phyloP scores from a whole-genome alignment of 2,113 vertebrate species.

The Anas platyrhynchos region DNA sequence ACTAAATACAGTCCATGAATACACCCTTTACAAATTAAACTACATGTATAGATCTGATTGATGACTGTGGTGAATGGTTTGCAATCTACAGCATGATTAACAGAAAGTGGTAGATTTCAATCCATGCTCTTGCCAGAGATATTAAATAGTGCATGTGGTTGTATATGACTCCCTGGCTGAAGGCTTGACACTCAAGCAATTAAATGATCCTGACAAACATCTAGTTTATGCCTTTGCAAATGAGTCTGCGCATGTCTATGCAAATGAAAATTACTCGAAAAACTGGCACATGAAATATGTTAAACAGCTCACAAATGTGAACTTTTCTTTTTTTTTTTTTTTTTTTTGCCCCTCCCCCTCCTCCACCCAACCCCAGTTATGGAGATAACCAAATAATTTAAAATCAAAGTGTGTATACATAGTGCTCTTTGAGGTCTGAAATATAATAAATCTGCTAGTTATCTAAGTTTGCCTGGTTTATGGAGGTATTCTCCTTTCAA shows the following conservation, averaged over 20 bases:
- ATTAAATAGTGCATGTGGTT: not conserved
- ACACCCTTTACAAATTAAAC: not conserved
- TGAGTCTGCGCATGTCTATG: not conserved
- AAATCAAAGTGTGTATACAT: not conserved
- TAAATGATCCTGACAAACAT: conserved; percentile 27
- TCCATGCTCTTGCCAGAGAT: conserved; percentile 4
- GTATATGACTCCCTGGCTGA: not conserved
- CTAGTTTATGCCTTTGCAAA: not conserved
- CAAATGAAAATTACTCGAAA: not conserved
- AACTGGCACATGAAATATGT: not conserved
- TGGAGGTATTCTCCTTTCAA: not conserved
- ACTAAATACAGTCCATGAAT: not conserved
- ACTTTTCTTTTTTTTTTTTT: not conserved
- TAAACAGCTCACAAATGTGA: not conserved
- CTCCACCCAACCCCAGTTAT: not conserved
- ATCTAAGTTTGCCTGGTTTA: not conserved
- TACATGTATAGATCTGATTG: not conserved
- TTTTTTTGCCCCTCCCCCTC: not conserved
- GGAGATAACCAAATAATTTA: not conserved
- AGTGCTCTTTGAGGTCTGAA: not conserved
- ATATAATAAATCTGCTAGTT: not conserved
- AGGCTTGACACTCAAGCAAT: conserved; percentile 1
- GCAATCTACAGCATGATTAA: conserved; percentile 41
- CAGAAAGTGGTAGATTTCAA: conserved; percentile 44
- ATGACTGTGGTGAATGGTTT: not conserved